Base-by-base conservation (phyloP, 2,888 invertebrate species). In the Mesochorus sp. region DNA sequence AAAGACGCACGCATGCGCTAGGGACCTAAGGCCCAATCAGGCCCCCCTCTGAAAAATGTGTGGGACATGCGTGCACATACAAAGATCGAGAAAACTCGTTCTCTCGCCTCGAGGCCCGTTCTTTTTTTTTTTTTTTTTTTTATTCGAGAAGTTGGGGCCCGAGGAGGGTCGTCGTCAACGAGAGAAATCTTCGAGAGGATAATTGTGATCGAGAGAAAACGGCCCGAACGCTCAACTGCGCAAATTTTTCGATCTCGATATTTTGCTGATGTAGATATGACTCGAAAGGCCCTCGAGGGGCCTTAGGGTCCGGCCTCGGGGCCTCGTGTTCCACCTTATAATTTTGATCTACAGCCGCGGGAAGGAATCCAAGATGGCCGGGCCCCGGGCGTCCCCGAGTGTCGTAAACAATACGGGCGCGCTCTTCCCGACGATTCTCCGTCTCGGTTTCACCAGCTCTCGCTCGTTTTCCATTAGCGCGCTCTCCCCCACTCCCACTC, bases 361-460 rank as follows among this genome's bases (percentile, higher is more conserved):
- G 86, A n/a, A 85, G 84, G 85, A 87, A 88, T 88, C 85, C 86
- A 89, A 86, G 72, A 89, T 88, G 89, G 88, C 87, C 75, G 80
- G 19, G 79, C 74, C 76, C 51, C 70, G 70, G 80, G 78, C 79
- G 73, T 81, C 77, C 67, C 81, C 75, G 81, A 75, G 82, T 78
- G 80, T 85, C 84, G 83, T 86, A 88, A 87, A 89, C 88, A 88
- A 87, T 87, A 76, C 64, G 66, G n/a, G 42, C 21, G 12, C 42
- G 28, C 39, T 37, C 67, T 1, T 14, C 71, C 31, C 37, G 49
- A 49, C 21, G 49, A 47, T 71, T 37, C 17, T 31, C 39, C 19
- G 21, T 39, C 21, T 66, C 34, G 24, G 61, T 17, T 5, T 74
- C 28, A 39, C 26, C 62, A 26, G 17, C 31, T 55, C 80, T 78